phyloP scores from a whole-genome alignment of 2,888 invertebrate species.

The Sipha maydis region DNA sequence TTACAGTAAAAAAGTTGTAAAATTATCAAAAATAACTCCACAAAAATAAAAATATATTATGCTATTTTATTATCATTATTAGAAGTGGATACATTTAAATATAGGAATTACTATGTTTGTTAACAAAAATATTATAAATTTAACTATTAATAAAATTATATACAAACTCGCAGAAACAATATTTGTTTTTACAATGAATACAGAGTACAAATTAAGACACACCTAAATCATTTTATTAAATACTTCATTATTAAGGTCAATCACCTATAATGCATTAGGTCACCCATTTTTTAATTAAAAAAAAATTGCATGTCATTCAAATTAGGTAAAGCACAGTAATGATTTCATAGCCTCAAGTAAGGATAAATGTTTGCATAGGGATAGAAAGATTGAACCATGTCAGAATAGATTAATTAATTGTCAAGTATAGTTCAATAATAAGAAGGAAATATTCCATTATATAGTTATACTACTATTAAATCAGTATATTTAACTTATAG shows the following conservation, averaged over 20 bases:
- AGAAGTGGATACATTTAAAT: neutral
- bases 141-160: neutral
- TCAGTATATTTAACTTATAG: neutral
- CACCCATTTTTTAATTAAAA: constrained; percentile 52
- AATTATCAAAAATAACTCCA: neutral
- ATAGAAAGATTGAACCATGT: neutral
- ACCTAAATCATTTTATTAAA: constrained; percentile 27
- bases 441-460: neutral
- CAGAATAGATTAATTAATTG: constrained; percentile 8
- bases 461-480: neutral
- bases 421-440: neutral
- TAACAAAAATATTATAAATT: neutral
- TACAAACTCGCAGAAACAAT: neutral
- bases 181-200: neutral
- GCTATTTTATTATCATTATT: neutral
- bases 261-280: constrained; percentile 44
- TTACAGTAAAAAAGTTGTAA: neutral
- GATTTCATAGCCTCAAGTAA: constrained; percentile 10
- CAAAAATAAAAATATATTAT: neutral
- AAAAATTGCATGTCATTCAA: constrained; percentile 50
- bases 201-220: neutral
- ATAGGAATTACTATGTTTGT: neutral
- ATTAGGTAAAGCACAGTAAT: constrained; percentile 12
- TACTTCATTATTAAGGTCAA: constrained; percentile 33
- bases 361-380: constrained; percentile 7